Evolutionary conservation across 2,113 vertebrate species (phyloP), one percentile per base, ranked within the genome.

Genomic region (Neopipo cinnamomea): DNA sequence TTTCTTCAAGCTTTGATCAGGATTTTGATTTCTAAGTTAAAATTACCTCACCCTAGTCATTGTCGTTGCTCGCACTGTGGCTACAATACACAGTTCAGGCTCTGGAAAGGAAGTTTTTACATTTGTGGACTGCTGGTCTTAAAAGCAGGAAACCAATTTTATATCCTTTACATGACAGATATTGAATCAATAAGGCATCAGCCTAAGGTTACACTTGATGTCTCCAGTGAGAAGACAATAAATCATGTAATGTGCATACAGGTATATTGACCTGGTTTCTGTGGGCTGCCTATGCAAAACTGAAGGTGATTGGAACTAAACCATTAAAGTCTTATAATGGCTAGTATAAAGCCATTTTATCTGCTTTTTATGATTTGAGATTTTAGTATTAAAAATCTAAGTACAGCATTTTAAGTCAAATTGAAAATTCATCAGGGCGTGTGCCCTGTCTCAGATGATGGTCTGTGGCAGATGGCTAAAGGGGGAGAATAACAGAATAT

Each of bases 201-300:
- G 11, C 91, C 80, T 78, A 81, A 84, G 93, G 93, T 96, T 97
- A 92, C 89, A 88, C 83, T 90, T 86, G 68, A 65, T 92, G 90
- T 93, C 73, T 92, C 47, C 74, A 74, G 82, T 88, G 95, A 94
- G 88, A 95, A 95, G 93, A 95, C 90, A 94, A 94, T 96, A 96
- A 95, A 94, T 96, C 93, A 96, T 84, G 79, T 71, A 96, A 88
- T 84, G 41, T 86, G 61, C 56, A 84, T 93, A 78, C 93, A 94
- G 85, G 93, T 95, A 86, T 96, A 93, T 95, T 96, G 93, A 91
- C 95, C 95, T 42, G 44, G 56, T 92, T 96, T 96, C 90, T 91
- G 52, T 81, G 85, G 88, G 61, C 78, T 92, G 83, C 72, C 47
- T 96, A 74, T 87, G 92, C 92, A 94, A 96, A 96, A 86, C 72